phyloP scores from a whole-genome alignment of 2,797 vertebrate genomes.

The Poecilia gillii region DNA sequence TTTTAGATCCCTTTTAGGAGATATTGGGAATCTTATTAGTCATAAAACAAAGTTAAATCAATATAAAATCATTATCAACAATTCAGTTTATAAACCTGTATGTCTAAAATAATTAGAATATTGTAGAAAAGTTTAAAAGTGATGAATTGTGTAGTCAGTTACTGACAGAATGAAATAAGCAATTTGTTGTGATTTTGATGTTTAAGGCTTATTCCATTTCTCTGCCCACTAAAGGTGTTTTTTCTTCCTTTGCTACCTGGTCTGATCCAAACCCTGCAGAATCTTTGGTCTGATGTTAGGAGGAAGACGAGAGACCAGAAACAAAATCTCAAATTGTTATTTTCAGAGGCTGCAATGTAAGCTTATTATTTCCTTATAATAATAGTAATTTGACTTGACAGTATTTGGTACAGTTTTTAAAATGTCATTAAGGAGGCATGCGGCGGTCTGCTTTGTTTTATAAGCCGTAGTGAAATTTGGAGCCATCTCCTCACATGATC shows the following conservation, averaged over 20 bases:
- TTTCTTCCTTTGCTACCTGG: background rate
- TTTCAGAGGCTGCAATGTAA: conserved; percentile 1
- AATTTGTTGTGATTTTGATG: background rate
- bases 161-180: background rate
- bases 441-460: background rate
- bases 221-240: no score
- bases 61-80: background rate
- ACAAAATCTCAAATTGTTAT: background rate
- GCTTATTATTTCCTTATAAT: background rate
- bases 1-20: background rate
- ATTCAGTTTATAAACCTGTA: background rate
- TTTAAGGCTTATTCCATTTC: no score
- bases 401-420: background rate
- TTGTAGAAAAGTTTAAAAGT: background rate
- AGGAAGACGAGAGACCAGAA: background rate
- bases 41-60: background rate
- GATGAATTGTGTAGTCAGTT: background rate
- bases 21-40: background rate
- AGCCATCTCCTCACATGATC: background rate
- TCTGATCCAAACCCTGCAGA: background rate
- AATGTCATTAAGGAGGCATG: background rate
- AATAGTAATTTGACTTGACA: background rate
- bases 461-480: background rate
- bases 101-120: background rate
- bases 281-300: background rate